phyloP scores from a whole-genome alignment of 2,888 invertebrate species.

The Latrodectus hesperus region DNA sequence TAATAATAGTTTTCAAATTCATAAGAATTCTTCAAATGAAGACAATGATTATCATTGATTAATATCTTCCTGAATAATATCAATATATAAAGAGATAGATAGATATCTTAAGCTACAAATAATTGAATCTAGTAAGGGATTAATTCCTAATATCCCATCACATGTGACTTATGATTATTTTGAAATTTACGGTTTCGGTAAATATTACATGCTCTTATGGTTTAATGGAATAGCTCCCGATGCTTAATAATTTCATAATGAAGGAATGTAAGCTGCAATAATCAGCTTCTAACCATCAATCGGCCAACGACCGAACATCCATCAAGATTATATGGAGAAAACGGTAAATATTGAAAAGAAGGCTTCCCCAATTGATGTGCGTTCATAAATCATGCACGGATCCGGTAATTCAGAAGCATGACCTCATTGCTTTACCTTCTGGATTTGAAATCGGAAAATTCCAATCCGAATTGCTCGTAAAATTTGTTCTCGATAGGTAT shows the following conservation, averaged over 20 bases:
- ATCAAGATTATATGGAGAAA: conserved; percentile 45
- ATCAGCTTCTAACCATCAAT: conserved; percentile 16
- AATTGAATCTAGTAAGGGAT: neutral
- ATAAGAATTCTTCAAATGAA: no score
- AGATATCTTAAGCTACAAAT: neutral
- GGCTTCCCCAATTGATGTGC: conserved; percentile 27
- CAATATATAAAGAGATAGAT: no score
- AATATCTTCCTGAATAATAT: no score
- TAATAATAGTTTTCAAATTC: no score
- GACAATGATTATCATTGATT: no score
- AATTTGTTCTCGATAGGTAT: neutral
- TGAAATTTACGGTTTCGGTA: neutral
- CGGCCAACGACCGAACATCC: conserved; percentile 24
- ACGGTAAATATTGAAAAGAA: conserved; percentile 63
- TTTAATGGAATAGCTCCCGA: neutral
- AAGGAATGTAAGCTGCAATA: neutral
- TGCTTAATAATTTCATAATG: conserved; percentile 51
- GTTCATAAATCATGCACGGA: conserved; percentile 35
- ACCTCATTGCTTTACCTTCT: neutral
- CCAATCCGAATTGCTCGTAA: neutral
- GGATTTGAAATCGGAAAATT: conserved; percentile 2
- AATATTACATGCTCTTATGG: neutral
- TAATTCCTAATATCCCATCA: neutral
- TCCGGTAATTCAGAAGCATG: neutral
- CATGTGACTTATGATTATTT: neutral